These are phyloP conservation scores for Cercocebus atys DNA, from an alignment of 2,113 vertebrate species.

Conservation along the genomic window DNA sequence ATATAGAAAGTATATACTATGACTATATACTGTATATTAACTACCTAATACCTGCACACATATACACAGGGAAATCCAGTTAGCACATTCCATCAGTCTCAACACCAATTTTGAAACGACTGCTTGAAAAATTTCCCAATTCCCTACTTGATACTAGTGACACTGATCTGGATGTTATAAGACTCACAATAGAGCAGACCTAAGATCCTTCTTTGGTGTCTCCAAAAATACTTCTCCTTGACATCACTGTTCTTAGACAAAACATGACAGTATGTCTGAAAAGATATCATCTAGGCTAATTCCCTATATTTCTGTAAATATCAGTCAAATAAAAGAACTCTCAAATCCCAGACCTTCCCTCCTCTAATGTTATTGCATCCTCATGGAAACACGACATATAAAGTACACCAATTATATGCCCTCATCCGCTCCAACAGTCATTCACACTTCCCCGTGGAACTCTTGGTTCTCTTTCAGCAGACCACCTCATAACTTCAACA, in stretches of 20 bases:
- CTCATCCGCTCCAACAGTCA: background rate
- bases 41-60: background rate
- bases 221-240: background rate
- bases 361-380: background rate
- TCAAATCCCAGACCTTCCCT: background rate
- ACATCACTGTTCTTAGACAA: background rate
- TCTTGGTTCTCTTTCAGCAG: background rate
- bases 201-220: background rate
- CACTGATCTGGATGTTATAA: background rate
- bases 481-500: background rate
- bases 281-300: background rate
- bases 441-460: background rate
- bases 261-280: background rate
- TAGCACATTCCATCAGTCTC: background rate
- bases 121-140: background rate
- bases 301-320: background rate
- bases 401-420: background rate
- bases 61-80: background rate
- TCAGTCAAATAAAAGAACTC: background rate
- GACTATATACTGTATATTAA: too few relatives aligned
- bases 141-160: background rate
- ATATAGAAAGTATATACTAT: background rate
- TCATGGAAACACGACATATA: background rate
- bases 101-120: background rate
- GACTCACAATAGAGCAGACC: background rate